Conservation (phyloP, 2,113 vertebrate species). For the Sciurus niger region DNA sequence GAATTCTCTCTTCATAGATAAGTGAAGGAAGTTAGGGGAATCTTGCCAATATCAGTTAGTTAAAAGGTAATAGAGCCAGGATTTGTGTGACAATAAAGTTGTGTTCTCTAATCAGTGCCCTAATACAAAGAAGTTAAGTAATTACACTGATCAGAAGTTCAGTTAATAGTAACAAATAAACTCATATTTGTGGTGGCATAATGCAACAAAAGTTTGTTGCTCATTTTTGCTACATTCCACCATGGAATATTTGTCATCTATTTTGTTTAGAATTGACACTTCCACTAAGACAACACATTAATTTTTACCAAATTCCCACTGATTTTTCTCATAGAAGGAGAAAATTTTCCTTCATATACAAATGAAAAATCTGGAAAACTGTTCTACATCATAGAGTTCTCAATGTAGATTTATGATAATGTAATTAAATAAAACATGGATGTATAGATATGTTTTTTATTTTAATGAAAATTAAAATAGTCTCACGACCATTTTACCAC, state of each 20-base stretch:
- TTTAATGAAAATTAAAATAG: not conserved
- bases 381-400: not conserved
- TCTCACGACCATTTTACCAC: conserved; percentile 6
- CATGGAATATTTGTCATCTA: not conserved
- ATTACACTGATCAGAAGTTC: not conserved
- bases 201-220: not conserved
- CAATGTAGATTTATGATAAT: not conserved
- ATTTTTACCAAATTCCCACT: not conserved
- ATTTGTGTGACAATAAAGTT: not conserved
- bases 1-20: not conserved
- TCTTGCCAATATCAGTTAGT: not conserved
- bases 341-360: not conserved
- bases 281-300: not conserved
- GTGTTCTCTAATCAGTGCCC: not conserved
- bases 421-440: not conserved
- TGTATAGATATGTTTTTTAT: not conserved
- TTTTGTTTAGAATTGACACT: conserved; percentile 18
- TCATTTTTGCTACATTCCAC: not conserved
- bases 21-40: not conserved
- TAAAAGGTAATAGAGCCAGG: not conserved
- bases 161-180: not conserved
- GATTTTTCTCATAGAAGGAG: not conserved
- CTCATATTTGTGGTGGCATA: not conserved
- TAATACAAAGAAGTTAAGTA: not conserved
- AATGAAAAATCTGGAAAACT: not conserved